Base-by-base conservation (phyloP, 2,797 vertebrate genomes). In the Peromyscus eremicus region DNA sequence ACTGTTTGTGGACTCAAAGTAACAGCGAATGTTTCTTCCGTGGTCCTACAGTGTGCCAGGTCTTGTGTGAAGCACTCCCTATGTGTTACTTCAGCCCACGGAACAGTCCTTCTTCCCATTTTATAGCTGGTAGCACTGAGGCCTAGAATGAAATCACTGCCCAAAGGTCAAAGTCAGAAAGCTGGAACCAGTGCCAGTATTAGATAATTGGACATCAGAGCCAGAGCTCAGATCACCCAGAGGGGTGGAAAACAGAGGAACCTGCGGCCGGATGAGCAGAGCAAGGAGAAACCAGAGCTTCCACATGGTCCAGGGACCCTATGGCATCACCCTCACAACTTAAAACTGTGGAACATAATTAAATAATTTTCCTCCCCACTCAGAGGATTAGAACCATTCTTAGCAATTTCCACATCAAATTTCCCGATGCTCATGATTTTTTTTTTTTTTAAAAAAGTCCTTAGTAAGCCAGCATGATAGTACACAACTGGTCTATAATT, bases 331-430 rank as follows among this genome's bases (percentile, higher is more conserved):
- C 57, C 14, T 60, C 37, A 81, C 37, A 70, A 62, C 77, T 89
- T 57, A 73, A 32, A 91, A 34, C 29, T 27, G 46, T 52, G 49
- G 46, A 34, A 57, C 75, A 25, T 32, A 49, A 81, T 90, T 92
- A 81, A 87, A 23, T 71, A 21, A 96, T 25, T 87, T 77, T 46
- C 52, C n/a, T 77, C 86, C 95, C 83, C 77, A 37, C 23, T 96
- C 16, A 76, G 46, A 92, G 92, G 57, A 43, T 68, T 94, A 83
- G 27, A 64, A 93, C 19, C 94, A 62, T 55, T 91, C 77, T n/a
- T 92, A 34, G 76, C 43, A 80, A 5, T 34, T 34, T 92, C 55
- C 37, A n/a, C 60, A 3, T 64, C 89, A 92, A 71, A 49, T 85
- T 95, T 88, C 84, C 87, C 21, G 13, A 52, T 62, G 43, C 60